Base-by-base conservation (phyloP, 2,113 vertebrate species). In the Laticauda colubrina region DNA sequence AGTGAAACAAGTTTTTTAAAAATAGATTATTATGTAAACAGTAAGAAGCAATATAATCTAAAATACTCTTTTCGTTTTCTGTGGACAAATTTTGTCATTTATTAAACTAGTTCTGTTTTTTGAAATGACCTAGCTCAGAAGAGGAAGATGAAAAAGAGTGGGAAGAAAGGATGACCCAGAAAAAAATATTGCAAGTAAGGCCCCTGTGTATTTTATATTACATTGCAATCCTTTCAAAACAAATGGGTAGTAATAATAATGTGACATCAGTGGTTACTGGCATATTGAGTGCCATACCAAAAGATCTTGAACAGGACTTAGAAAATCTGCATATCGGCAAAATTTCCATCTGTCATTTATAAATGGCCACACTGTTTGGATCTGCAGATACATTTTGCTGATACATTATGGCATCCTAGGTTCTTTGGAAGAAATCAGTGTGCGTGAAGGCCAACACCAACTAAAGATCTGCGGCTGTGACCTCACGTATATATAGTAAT, bases 141-240 rank as follows among this genome's bases (percentile, higher is more conserved):
- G 99, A 99, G 39, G 99, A 99, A 93, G 98, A 98, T 0, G 98
- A 98, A 86, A 96, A 93, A 93, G 98, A 98, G 45, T 98, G 96
- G 97, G 97, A 98, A 94, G 97, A 97, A 55, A 97, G 95, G 91
- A 97, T 97, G 95, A 98, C 85, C 43, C 97, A 97, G 59, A 98
- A 95, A 95, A 91, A 96, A 86, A 96, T 96, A 81, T 96, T 98
- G 94, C 98, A 99, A 98, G 99, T 99, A 97, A 97, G 51, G 24
- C 20, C 10, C 81, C 91, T 56, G 3, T 59, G 39, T 2, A 85
- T 91, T 10, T 21, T 4, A 57, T 92, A 59, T 57, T 6, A 45
- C 88, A 55, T 45, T 94, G 34, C n/a, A 81, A 3, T 81, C 85
- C 54, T 69, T 69, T 69, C 12, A 69, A 18, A 69, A 69, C 5